Percentiles rank a stretch among this genome's conserved stretches.
phyloP scores from a whole-genome alignment of 2,888 invertebrate genomes.

The Baronia brevicornis region DNA sequence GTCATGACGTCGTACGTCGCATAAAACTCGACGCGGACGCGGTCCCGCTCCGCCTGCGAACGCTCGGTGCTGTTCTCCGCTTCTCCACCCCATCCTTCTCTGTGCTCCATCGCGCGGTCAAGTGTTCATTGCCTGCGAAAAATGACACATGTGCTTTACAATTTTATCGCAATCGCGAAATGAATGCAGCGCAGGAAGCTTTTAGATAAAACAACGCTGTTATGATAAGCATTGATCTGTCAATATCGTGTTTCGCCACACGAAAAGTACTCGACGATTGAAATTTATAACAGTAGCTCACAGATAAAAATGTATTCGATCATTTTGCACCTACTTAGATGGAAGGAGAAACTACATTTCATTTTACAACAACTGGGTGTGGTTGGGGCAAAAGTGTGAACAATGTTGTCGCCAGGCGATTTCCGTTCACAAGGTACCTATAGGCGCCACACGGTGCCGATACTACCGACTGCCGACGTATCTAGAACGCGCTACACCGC shows the following conservation, averaged over 20 bases:
- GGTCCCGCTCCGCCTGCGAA: slow-evolving; percentile 77
- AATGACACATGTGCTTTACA: slow-evolving; percentile 23
- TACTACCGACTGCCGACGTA: too few relatives aligned
- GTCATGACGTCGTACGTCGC: slow-evolving; percentile 96
- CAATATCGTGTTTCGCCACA: slow-evolving; percentile 7
- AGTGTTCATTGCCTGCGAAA: slow-evolving; percentile 67
- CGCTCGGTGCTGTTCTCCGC: slow-evolving; percentile 54
- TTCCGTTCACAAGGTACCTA: slow-evolving; percentile 59
- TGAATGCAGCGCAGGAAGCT: slow-evolving; percentile 16
- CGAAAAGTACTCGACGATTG: neutral
- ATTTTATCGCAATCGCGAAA: slow-evolving; percentile 15
- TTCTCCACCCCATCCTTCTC: slow-evolving; percentile 60
- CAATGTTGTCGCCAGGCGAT: slow-evolving; percentile 68
- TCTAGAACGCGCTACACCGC: slow-evolving; percentile 56
- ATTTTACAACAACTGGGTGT: slow-evolving; percentile 22
- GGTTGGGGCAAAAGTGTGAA: slow-evolving; percentile 41
- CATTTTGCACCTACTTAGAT: slow-evolving; percentile 1
- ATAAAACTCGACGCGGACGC: slow-evolving; percentile 87
- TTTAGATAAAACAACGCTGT: slow-evolving; percentile 20
- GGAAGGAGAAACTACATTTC: slow-evolving; percentile 16
- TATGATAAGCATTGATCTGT: slow-evolving; percentile 22
- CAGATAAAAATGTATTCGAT: neutral
- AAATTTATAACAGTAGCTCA: too few relatives aligned
- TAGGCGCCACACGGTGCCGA: slow-evolving; percentile 33
- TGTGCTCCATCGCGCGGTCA: slow-evolving; percentile 65